These are phyloP conservation scores for Entomobrya multifasciata DNA, from an alignment of 2,888 invertebrate species.

Conservation along the genomic window DNA sequence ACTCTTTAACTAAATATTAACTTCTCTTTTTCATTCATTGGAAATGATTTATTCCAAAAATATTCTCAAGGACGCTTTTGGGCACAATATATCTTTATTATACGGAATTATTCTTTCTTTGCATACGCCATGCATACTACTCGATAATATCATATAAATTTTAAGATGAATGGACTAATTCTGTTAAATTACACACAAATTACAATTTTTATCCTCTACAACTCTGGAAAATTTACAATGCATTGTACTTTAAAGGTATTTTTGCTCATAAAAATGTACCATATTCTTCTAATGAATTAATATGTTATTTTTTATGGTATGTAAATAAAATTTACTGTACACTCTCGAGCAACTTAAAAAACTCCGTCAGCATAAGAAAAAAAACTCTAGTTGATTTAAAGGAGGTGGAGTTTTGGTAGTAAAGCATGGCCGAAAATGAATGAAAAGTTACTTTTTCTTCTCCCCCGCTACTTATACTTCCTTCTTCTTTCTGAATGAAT, in stretches of 20 bases:
- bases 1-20: not conserved
- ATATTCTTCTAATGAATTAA: not conserved
- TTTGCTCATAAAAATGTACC: not conserved
- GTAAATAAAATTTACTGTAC: not conserved
- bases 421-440: not conserved
- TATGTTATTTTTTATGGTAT: not conserved
- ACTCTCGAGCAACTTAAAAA: not conserved
- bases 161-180: not conserved
- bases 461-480: not conserved
- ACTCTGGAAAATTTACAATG: not conserved
- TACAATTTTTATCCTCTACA: not conserved
- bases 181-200: not conserved
- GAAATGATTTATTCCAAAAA: conserved; percentile 19
- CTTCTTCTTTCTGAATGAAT: not conserved
- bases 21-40: conserved; percentile 9
- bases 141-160: not conserved
- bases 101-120: not conserved
- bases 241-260: not conserved
- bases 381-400: not conserved
- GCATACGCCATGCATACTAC: too few relatives aligned
- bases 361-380: too few relatives aligned
- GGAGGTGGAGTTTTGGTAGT: not conserved
- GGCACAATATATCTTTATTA: conserved; percentile 8
- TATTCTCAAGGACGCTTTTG: conserved; percentile 35
- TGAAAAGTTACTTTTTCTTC: not conserved